Conservation (phyloP, 2,888 invertebrate genomes). For the Iselma pallidipennis region DNA sequence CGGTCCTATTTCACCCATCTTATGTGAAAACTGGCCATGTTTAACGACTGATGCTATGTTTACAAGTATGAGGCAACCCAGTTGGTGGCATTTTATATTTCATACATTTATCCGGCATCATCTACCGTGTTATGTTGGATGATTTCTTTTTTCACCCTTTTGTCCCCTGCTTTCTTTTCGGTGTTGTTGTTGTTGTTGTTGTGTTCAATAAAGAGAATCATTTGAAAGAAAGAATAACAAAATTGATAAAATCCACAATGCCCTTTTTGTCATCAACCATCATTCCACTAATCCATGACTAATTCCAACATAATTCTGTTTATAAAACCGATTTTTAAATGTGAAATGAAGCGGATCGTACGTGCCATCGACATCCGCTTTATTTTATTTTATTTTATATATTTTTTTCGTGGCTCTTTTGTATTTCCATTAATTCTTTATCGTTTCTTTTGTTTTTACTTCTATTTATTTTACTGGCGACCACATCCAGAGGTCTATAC, state of each 20-base stretch:
- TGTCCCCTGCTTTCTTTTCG: not conserved
- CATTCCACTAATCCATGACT: conserved; percentile 41
- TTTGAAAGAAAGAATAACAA: not conserved
- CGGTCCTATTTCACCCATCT: conserved; percentile 53
- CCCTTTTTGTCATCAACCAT: conserved; percentile 2
- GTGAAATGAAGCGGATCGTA: conserved; percentile 43
- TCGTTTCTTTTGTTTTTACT: not conserved
- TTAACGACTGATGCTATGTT: conserved; percentile 47
- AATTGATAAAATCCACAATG: conserved; percentile 5
- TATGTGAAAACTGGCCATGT: conserved; percentile 47
- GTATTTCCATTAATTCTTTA: not conserved
- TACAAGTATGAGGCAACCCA: conserved; percentile 41
- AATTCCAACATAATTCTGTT: conserved; percentile 45
- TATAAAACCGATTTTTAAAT: conserved; percentile 45
- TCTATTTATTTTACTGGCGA: no score
- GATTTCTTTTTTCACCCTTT: conserved; percentile 36
- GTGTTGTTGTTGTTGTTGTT: not conserved
- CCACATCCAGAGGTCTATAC: no score
- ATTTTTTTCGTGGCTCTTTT: not conserved
- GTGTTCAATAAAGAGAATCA: not conserved
- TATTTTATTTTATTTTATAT: conserved; percentile 6
- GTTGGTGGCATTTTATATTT: conserved; percentile 46
- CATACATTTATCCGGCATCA: conserved; percentile 13
- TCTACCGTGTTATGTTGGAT: conserved; percentile 42
- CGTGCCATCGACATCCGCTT: conserved; percentile 39